phyloP scores from a whole-genome alignment of 2,888 invertebrate species.

The Biston betularia region DNA sequence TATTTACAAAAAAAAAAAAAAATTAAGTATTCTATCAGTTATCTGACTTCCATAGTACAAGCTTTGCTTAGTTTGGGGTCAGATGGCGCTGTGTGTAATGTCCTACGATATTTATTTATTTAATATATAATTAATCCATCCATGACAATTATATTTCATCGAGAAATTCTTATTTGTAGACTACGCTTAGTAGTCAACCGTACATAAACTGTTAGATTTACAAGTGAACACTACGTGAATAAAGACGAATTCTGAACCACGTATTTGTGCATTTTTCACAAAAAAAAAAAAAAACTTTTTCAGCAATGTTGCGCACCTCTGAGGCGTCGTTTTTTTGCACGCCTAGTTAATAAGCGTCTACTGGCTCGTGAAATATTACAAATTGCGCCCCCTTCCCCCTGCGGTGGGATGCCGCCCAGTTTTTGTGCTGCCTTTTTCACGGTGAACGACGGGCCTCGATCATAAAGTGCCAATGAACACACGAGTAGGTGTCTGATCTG shows the following conservation, averaged over 20 bases:
- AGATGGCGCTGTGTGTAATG: too few relatives aligned
- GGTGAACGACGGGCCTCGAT: slow-evolving; percentile 67
- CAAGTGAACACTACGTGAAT: not conserved
- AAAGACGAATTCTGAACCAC: not conserved
- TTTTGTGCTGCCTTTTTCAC: slow-evolving; percentile 75
- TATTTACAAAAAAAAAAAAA: too few relatives aligned
- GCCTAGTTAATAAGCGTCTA: slow-evolving; percentile 85
- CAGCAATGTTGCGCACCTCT: slow-evolving; percentile 59
- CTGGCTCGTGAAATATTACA: slow-evolving; percentile 86
- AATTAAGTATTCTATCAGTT: too few relatives aligned
- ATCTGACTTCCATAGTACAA: too few relatives aligned
- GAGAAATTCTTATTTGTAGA: too few relatives aligned
- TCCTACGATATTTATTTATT: too few relatives aligned
- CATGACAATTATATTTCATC: too few relatives aligned
- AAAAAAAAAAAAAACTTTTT: slow-evolving; percentile 25
- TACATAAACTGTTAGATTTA: too few relatives aligned
- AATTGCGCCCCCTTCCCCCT: slow-evolving; percentile 75
- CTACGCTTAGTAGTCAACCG: too few relatives aligned
- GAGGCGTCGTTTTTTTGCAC: slow-evolving; percentile 79
- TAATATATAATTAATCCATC: too few relatives aligned
- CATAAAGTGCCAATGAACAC: slow-evolving; percentile 70
- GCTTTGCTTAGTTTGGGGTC: too few relatives aligned
- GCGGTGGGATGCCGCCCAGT: slow-evolving; percentile 59
- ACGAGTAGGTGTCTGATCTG: slow-evolving; percentile 48
- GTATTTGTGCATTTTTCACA: not conserved